These are phyloP conservation scores for Crematogaster levior DNA, from an alignment of 2,888 invertebrate species.

Conservation along the genomic window DNA sequence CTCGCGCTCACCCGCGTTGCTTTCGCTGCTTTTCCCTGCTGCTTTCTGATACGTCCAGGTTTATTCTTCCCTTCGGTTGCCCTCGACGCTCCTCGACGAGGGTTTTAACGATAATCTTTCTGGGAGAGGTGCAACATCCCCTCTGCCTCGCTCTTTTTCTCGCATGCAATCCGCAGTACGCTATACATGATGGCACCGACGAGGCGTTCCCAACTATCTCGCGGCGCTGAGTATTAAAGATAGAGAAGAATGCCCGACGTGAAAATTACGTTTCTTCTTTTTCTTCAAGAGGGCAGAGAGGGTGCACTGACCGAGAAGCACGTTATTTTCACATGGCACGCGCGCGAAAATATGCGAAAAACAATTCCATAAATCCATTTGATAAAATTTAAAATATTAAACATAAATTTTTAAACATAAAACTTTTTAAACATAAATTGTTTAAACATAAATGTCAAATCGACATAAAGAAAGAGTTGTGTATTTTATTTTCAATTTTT, in stretches of 20 bases:
- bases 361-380: neutral
- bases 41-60: constrained; percentile 32
- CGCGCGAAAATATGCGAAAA: neutral
- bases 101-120: constrained; percentile 55
- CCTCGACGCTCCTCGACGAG: constrained; percentile 40
- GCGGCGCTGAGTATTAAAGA: constrained; percentile 44
- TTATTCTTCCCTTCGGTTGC: constrained; percentile 54
- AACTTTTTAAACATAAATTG: no score
- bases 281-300: neutral
- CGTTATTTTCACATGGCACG: constrained; percentile 32
- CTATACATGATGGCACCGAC: neutral
- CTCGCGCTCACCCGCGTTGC: neutral
- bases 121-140: neutral
- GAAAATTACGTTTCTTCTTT: constrained; percentile 44
- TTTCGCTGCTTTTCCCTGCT: constrained; percentile 9
- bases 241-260: constrained; percentile 40
- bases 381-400: neutral
- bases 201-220: constrained; percentile 29
- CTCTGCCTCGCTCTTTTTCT: neutral
- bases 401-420: neutral
- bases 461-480: no score
- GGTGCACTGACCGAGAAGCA: constrained; percentile 32
- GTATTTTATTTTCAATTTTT: neutral
- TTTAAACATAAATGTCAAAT: no score
- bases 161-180: neutral